These are phyloP conservation scores for Tetrao urogallus DNA, from an alignment of 2,113 vertebrate genomes.

Conservation along the genomic window DNA sequence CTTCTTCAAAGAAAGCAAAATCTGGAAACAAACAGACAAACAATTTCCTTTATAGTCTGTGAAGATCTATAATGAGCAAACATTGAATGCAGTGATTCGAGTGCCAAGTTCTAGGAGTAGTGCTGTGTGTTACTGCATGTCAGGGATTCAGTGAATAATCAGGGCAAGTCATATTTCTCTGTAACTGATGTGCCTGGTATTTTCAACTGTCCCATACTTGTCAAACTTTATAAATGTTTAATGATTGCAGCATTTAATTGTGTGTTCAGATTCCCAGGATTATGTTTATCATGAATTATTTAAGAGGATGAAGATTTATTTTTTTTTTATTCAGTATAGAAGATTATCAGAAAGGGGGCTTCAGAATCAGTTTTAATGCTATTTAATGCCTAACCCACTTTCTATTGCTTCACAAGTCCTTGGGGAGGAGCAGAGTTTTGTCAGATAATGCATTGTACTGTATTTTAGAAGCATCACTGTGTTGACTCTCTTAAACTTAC, in stretches of 20 bases:
- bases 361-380: neutral
- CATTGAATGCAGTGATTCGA: neutral
- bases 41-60: neutral
- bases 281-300: constrained; percentile 75
- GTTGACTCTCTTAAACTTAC: neutral
- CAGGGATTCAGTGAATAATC: constrained; percentile 10
- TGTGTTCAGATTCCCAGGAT: constrained; percentile 70
- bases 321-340: neutral
- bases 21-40: neutral
- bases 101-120: neutral
- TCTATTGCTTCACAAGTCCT: neutral
- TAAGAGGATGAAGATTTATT: constrained; percentile 61
- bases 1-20: neutral
- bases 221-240: constrained; percentile 73
- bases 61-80: neutral
- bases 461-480: neutral
- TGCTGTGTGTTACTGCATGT: neutral
- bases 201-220: constrained; percentile 60
- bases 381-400: constrained; percentile 26
- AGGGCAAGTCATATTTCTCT: constrained; percentile 11
- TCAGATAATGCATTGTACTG: neutral
- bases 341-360: constrained; percentile 27
- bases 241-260: constrained; percentile 73
- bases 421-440: neutral
- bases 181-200: neutral